Conservation (phyloP, 2,113 vertebrate species). For the Oceanodroma tethys region DNA sequence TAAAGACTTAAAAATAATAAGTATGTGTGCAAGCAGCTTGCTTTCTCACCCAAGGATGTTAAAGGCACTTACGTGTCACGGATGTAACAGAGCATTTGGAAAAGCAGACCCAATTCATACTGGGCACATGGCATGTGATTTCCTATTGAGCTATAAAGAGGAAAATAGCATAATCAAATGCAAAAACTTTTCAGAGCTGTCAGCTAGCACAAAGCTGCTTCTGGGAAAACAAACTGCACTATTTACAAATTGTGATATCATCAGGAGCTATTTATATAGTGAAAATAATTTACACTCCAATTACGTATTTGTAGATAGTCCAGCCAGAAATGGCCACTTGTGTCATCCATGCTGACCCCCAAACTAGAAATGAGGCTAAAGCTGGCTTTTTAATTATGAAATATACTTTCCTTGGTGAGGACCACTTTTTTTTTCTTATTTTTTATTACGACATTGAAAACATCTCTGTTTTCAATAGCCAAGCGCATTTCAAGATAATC, state of each 20-base stretch:
- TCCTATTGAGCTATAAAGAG: constrained; percentile 2
- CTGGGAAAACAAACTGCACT: constrained; percentile 48
- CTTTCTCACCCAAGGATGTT: constrained; percentile 6
- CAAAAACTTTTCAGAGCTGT: constrained; percentile 44
- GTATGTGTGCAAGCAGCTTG: neutral
- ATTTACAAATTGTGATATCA: constrained; percentile 66
- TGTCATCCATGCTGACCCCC: constrained; percentile 28
- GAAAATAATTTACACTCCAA: constrained; percentile 64
- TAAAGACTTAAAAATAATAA: constrained; percentile 39
- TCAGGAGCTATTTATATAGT: constrained; percentile 59
- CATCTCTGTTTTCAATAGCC: neutral
- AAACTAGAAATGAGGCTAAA: constrained; percentile 26
- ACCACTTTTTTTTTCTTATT: neutral
- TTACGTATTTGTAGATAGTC: constrained; percentile 43
- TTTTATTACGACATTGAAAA: neutral
- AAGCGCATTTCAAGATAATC: neutral
- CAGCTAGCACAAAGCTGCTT: constrained; percentile 21
- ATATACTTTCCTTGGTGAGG: constrained; percentile 40
- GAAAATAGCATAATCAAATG: constrained; percentile 17
- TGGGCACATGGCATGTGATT: constrained; percentile 5
- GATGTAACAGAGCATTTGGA: neutral
- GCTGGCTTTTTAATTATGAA: constrained; percentile 48
- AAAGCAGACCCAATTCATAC: neutral
- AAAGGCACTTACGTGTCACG: constrained; percentile 16
- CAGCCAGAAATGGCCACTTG: constrained; percentile 31